Conservation (phyloP, 2,113 vertebrate genomes). For the Chascanopsetta lugubris region DNA sequence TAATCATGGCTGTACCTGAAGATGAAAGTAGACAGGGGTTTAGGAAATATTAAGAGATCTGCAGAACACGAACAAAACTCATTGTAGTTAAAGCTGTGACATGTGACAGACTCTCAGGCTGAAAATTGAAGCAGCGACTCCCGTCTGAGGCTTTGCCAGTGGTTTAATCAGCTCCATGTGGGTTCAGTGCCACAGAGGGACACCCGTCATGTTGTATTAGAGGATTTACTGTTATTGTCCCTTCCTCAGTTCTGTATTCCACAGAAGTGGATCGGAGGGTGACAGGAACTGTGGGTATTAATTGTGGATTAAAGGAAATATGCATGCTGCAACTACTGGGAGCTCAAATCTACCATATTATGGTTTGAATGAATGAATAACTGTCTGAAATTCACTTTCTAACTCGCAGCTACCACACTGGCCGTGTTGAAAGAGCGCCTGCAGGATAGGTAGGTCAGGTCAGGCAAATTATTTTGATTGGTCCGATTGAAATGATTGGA, state of each 20-base stretch:
- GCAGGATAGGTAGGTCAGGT: no score
- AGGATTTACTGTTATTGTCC: background rate
- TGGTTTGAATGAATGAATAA: background rate
- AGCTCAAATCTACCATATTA: no score
- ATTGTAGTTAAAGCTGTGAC: background rate
- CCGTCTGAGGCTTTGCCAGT: constrained; percentile 9
- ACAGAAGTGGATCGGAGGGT: background rate
- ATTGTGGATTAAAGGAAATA: background rate
- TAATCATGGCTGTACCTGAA: background rate
- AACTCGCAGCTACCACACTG: background rate
- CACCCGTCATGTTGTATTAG: constrained; percentile 17
- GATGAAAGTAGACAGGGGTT: background rate
- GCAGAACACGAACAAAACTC: background rate
- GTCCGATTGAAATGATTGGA: no score
- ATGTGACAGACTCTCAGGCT: background rate
- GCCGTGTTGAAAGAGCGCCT: no score
- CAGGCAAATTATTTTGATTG: no score
- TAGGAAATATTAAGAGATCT: background rate
- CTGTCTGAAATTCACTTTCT: background rate
- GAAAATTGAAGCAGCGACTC: constrained; percentile 2
- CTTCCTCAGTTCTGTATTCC: background rate
- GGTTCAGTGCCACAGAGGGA: background rate
- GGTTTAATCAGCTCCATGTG: constrained; percentile 43
- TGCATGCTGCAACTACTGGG: background rate
- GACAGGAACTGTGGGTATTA: background rate